phyloP scores from a whole-genome alignment of 2,797 vertebrate genomes.

The Champsocephalus esox region DNA sequence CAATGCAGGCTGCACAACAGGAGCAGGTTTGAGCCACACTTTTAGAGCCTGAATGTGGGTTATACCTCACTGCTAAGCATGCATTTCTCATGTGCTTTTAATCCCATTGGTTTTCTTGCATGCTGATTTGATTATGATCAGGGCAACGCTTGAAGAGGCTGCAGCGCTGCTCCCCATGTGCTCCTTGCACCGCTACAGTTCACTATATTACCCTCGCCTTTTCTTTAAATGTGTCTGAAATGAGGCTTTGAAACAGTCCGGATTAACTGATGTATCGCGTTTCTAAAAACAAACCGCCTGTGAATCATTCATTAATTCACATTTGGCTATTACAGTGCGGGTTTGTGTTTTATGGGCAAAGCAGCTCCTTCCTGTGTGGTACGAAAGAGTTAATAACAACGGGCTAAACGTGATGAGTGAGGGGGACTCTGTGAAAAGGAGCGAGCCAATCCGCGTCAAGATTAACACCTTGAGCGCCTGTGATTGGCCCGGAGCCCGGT shows the following conservation, averaged over 20 bases:
- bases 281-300: slow-evolving; percentile 80
- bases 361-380: slow-evolving; percentile 66
- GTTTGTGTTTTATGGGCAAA: slow-evolving; percentile 70
- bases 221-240: slow-evolving; percentile 72
- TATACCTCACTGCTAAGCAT: slow-evolving; percentile 69
- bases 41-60: slow-evolving; percentile 67
- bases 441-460: slow-evolving; percentile 80
- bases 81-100: slow-evolving; percentile 76
- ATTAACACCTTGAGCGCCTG: slow-evolving; percentile 78
- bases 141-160: slow-evolving; percentile 53
- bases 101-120: slow-evolving; percentile 75
- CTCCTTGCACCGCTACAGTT: slow-evolving; percentile 39
- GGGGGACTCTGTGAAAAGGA: slow-evolving; percentile 75
- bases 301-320: slow-evolving; percentile 82
- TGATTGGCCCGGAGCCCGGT: slow-evolving; percentile 76
- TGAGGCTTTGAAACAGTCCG: slow-evolving; percentile 70
- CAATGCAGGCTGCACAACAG: slow-evolving; percentile 24
- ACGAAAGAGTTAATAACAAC: slow-evolving; percentile 85
- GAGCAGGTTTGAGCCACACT: slow-evolving; percentile 48
- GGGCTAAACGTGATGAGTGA: slow-evolving; percentile 81
- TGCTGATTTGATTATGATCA: slow-evolving; percentile 79
- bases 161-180: slow-evolving; percentile 60
- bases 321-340: slow-evolving; percentile 74
- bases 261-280: slow-evolving; percentile 78
- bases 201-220: slow-evolving; percentile 51